phyloP scores from a whole-genome alignment of 2,888 invertebrate genomes.

The Orchestes rusci region DNA sequence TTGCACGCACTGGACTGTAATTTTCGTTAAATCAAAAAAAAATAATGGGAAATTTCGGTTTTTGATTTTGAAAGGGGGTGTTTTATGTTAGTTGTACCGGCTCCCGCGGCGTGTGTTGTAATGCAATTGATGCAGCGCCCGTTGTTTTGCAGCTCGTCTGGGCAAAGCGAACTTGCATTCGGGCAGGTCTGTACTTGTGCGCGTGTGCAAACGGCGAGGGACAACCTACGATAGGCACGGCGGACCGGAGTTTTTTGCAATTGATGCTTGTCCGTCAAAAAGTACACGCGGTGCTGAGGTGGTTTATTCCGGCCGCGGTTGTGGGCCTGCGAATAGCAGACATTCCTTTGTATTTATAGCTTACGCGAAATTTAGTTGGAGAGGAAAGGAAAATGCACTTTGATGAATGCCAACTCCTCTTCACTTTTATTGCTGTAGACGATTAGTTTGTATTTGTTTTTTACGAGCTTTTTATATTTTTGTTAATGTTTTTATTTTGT shows the following conservation, averaged over 20 bases:
- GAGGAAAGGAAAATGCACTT: slow-evolving; percentile 16
- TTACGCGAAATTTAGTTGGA: slow-evolving; percentile 25
- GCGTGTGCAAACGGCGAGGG: no score
- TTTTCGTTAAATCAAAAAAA: slow-evolving; percentile 20
- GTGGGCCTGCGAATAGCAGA: slow-evolving; percentile 31
- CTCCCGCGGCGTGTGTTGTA: slow-evolving; percentile 40
- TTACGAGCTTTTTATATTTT: no score
- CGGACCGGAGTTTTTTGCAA: slow-evolving; percentile 16
- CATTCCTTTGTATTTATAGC: slow-evolving; percentile 30
- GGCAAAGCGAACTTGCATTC: slow-evolving; percentile 31
- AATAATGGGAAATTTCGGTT: slow-evolving; percentile 32
- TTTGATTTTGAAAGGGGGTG: slow-evolving; percentile 25
- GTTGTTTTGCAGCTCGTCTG: slow-evolving; percentile 44
- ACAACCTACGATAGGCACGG: slow-evolving; percentile 7
- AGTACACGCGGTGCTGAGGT: slow-evolving; percentile 10
- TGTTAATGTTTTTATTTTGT: no score
- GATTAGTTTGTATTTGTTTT: no score
- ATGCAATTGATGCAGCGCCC: slow-evolving; percentile 44
- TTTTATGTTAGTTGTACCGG: slow-evolving; percentile 29
- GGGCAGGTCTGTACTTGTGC: slow-evolving; percentile 14
- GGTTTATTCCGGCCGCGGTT: background rate
- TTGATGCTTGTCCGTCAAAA: slow-evolving; percentile 2
- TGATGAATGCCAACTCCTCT: slow-evolving; percentile 15
- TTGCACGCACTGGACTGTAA: slow-evolving; percentile 19
- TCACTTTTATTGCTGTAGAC: no score